Percentiles rank a stretch among this genome's conserved stretches.
Conservation (phyloP, 37 sponge, comb jelly and placozoan species). For the Beroe forskalii region DNA sequence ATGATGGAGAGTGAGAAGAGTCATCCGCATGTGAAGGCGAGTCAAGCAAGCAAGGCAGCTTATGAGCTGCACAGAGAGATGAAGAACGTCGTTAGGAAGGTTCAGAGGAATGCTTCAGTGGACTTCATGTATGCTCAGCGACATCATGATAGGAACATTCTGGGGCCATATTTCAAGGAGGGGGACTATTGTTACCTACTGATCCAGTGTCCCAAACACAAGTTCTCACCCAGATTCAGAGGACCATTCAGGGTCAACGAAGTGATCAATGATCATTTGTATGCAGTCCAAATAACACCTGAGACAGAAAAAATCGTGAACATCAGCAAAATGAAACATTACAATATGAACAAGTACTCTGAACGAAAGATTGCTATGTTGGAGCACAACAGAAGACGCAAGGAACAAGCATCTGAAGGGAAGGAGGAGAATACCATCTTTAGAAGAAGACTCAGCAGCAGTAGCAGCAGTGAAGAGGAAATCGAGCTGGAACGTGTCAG, state of each 20-base stretch:
- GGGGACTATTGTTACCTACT: neutral
- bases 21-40: neutral
- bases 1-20: neutral
- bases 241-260: neutral
- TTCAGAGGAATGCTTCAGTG: neutral
- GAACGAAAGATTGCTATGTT: too few species aligned
- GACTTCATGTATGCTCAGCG: neutral
- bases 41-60: neutral
- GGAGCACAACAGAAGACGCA: too few species aligned
- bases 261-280: neutral
- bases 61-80: neutral
- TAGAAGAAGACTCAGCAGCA: too few species aligned
- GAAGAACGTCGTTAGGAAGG: neutral
- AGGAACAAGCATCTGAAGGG: too few species aligned
- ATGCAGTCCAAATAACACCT: neutral
- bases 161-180: slow-evolving; percentile 5
- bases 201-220: neutral
- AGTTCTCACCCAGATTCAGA: neutral
- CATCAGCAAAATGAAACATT: slow-evolving; percentile 7
- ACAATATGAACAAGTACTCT: neutral
- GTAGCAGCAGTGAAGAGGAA: too few species aligned
- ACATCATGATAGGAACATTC: neutral
- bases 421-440: too few species aligned
- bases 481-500: too few species aligned
- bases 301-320: neutral